Evolutionary conservation across 2,113 vertebrate genomes (phyloP), one percentile per base, ranked within the genome.

Genomic region (Menidia beryllina): DNA sequence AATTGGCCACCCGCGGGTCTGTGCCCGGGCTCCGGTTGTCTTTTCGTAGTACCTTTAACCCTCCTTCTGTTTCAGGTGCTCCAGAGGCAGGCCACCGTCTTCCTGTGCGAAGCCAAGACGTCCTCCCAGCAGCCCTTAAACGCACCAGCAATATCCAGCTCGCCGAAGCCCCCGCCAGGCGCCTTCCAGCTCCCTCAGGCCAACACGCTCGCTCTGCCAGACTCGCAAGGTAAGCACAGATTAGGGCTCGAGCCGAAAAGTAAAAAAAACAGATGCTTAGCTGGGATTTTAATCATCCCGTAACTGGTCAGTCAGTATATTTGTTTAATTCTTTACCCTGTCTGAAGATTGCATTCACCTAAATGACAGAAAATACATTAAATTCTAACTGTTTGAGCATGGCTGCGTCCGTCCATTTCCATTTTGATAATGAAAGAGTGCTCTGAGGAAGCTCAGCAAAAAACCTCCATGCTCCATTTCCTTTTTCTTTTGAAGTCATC

Each of bases 31-130:
- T n/a, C n/a, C 25, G 0, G 19, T 49, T 48, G 41, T 43, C 1
- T 30, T 68, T 13, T 24, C 27, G 49, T 15, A 19, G 13, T 9
- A 3, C 27, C n/a, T 0, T 53, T 17, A 15, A n/a, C 24, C 3
- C 13, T 41, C 23, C 15, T 17, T 64, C 3, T 15, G 23, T 48
- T 19, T 15, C 67, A 92, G 89, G 91, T 92, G 48, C 93, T 99
- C 74, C 97, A 96, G 88, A 93, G 94, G 52, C 97, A 99, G 91
- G 96, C 96, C 20, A 92, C 93, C 0, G 96, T 98, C 89, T 95
- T 99, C 90, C 95, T 98, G 78, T 94, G 86, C 0, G 95, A 97
- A 36, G 66, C 85, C 5, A 91, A 91, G 81, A 77, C 82, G 23
- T 90, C 91, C 39, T 93, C 93, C 78, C 91, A 93, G 86, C 91